Evolutionary conservation across 2,888 invertebrate genomes (phyloP).

Genomic region (Molanna angustata): DNA sequence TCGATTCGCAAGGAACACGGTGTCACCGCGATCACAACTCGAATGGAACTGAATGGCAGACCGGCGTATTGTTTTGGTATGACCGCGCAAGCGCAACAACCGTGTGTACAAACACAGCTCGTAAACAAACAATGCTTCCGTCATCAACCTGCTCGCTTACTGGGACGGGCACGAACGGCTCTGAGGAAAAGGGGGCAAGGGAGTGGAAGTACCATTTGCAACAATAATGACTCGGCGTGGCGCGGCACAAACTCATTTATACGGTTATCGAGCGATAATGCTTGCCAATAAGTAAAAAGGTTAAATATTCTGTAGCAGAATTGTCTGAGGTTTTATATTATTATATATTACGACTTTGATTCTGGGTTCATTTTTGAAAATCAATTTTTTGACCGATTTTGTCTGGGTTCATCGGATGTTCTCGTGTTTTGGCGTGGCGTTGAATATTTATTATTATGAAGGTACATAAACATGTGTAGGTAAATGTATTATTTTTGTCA

Average conservation of each 20-base stretch:
- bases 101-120: slow-evolving; percentile 29
- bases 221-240: neutral
- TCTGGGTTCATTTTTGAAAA: too few species aligned
- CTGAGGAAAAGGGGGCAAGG: neutral
- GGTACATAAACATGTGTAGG: too few species aligned
- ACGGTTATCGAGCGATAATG: too few species aligned
- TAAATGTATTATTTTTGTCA: too few species aligned
- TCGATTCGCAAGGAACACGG: slow-evolving; percentile 1
- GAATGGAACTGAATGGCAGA: slow-evolving; percentile 22
- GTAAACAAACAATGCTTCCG: slow-evolving; percentile 32
- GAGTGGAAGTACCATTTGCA: neutral
- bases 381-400: too few species aligned
- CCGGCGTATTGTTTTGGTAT: slow-evolving; percentile 23
- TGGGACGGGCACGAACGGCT: neutral
- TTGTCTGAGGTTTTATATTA: too few species aligned
- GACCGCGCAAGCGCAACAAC: slow-evolving; percentile 25
- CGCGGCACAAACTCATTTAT: too few species aligned
- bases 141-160: slow-evolving; percentile 16
- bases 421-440: too few species aligned
- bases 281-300: neutral
- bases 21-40: slow-evolving; percentile 11
- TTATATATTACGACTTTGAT: too few species aligned
- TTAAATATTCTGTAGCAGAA: too few species aligned
- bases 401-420: too few species aligned
- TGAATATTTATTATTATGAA: too few species aligned